Evolutionary conservation across 2,113 vertebrate species (phyloP).

Genomic region (Phyllostomus hastatus): DNA sequence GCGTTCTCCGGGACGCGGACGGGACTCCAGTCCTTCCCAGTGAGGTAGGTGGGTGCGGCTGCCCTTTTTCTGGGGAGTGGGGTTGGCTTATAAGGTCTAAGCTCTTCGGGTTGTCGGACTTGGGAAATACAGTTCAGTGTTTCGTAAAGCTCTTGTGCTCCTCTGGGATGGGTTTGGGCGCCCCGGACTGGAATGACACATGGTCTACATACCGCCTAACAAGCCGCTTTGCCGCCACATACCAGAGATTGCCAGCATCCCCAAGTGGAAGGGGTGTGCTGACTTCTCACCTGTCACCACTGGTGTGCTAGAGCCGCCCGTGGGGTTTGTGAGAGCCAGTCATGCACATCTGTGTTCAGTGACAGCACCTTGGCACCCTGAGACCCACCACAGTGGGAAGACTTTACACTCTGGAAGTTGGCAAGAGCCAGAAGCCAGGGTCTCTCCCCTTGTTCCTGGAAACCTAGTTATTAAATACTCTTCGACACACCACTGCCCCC

Average conservation of each 20-base stretch:
- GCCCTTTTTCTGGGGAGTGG: background rate
- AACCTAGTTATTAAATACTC: background rate
- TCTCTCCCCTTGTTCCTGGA: background rate
- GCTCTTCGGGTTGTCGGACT: background rate
- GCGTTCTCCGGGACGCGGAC: conserved; percentile 77
- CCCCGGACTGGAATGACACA: background rate
- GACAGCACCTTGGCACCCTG: background rate
- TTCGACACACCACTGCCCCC: background rate
- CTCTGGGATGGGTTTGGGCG: background rate
- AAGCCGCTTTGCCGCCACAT: background rate
- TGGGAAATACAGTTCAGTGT: background rate
- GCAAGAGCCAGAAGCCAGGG: background rate
- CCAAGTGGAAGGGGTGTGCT: background rate
- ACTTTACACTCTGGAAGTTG: background rate
- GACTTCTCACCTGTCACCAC: background rate
- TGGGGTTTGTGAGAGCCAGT: background rate
- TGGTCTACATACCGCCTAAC: background rate
- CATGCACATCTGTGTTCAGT: background rate
- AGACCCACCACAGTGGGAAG: background rate
- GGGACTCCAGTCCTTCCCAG: conserved; percentile 71
- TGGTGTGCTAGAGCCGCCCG: background rate
- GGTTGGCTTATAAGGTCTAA: background rate
- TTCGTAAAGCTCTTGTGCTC: background rate
- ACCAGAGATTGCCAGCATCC: background rate
- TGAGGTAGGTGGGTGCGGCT: conserved; percentile 84